Conservation (phyloP, 2,113 vertebrate species). For the Dromiciops gliroides region DNA sequence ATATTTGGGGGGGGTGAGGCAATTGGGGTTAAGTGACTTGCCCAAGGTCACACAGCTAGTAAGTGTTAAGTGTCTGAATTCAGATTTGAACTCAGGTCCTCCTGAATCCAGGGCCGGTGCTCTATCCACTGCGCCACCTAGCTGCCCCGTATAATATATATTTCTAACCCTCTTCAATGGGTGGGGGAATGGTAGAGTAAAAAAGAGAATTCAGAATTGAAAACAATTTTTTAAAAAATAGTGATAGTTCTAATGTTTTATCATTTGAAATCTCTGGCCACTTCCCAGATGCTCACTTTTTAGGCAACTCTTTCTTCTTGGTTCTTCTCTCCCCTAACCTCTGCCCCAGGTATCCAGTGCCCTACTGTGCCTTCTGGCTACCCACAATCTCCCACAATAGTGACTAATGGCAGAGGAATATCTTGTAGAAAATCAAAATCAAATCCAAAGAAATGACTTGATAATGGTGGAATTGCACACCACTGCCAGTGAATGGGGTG, state of each 20-base stretch:
- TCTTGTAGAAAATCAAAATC: neutral
- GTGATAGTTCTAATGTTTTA: neutral
- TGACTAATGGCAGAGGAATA: neutral
- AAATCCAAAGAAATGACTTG: neutral
- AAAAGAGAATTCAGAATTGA: neutral
- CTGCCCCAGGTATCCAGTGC: neutral
- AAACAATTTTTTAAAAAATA: neutral
- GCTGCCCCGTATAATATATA: too few species aligned
- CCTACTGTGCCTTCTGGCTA: neutral
- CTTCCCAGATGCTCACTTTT: neutral
- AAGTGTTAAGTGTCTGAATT: too few species aligned
- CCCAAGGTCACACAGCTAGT: too few species aligned
- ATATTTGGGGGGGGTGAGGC: too few species aligned
- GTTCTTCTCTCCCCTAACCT: neutral
- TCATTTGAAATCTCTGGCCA: neutral
- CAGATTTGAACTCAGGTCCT: too few species aligned
- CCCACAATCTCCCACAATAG: neutral
- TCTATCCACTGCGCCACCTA: too few species aligned
- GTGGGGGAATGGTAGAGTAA: neutral
- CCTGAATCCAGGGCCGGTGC: too few species aligned
- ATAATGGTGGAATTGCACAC: neutral
- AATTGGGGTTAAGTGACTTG: too few species aligned
- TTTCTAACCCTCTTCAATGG: neutral
- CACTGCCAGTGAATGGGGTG: neutral
- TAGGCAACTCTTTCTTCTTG: neutral